A percentile compares a stretch with the other conserved stretches of the same genome.
Conservation (phyloP, 2,113 vertebrate genomes). For the Atlantisia rogersi region DNA sequence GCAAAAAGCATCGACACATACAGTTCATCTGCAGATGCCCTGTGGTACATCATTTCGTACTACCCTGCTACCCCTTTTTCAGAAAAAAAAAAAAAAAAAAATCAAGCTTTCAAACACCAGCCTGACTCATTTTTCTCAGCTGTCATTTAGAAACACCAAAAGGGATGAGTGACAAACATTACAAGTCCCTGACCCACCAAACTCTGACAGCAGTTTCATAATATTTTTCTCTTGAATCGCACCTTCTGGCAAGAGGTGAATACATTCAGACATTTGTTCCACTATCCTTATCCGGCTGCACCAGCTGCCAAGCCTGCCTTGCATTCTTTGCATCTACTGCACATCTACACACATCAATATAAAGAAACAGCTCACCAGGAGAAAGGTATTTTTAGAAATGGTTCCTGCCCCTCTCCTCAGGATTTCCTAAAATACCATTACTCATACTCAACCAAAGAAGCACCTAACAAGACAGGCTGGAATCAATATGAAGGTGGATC, state of each 20-base stretch:
- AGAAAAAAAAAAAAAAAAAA: not conserved
- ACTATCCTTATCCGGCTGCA: not conserved
- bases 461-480: not conserved
- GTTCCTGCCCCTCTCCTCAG: not conserved
- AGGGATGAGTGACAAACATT: constrained; percentile 29
- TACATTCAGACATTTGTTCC: constrained; percentile 13
- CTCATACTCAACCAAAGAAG: not conserved
- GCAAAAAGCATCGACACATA: not conserved
- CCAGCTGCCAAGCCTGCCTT: constrained; percentile 17
- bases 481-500: not conserved
- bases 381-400: not conserved
- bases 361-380: not conserved
- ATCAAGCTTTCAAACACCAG: not conserved
- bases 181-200: not conserved
- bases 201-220: constrained; percentile 54
- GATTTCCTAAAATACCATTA: not conserved
- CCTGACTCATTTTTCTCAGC: not conserved
- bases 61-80: not conserved
- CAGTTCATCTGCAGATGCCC: not conserved
- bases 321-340: not conserved
- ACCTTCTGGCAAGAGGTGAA: constrained; percentile 42
- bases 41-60: not conserved
- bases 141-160: constrained; percentile 31
- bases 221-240: constrained; percentile 18
- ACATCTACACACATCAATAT: not conserved